Conservation (phyloP, 2,888 invertebrate species). For the Xanthostigma xanthostigma region DNA sequence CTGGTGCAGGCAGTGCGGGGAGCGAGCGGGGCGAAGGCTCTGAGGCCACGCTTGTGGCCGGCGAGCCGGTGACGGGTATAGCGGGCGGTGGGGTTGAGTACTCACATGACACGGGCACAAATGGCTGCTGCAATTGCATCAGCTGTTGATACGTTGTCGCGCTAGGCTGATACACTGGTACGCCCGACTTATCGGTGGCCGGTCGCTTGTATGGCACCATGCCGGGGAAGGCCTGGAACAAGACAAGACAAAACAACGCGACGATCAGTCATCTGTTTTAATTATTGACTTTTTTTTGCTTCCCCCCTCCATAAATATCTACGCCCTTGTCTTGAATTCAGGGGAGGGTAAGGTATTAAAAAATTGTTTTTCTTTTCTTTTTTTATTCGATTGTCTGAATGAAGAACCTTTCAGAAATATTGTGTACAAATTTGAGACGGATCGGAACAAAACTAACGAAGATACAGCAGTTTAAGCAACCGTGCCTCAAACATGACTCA, state of each 20-base stretch:
- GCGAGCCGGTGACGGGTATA: conserved; percentile 16
- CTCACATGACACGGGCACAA: conserved; percentile 99
- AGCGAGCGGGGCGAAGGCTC: conserved; percentile 19
- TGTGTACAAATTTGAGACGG: no score
- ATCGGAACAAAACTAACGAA: no score
- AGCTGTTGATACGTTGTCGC: conserved; percentile 88
- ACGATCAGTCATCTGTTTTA: background rate
- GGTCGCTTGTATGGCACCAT: conserved; percentile 94
- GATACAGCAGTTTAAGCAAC: no score
- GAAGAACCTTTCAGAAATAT: no score
- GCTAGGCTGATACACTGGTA: conserved; percentile 89
- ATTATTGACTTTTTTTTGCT: no score
- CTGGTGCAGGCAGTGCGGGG: conserved; percentile 17
- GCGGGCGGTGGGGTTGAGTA: conserved; percentile 62
- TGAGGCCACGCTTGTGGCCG: conserved; percentile 15
- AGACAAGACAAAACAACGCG: conserved; percentile 13
- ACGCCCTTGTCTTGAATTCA: no score
- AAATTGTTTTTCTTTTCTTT: no score
- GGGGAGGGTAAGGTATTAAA: no score
- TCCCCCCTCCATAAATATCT: no score
- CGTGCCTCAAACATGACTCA: no score
- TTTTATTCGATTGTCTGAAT: no score
- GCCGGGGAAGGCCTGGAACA: conserved; percentile 75
- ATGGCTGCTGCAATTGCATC: conserved; percentile 84
- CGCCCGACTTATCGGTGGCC: conserved; percentile 89